Conservation (phyloP, 2,113 vertebrate species). For the Leptodactylus fuscus region DNA sequence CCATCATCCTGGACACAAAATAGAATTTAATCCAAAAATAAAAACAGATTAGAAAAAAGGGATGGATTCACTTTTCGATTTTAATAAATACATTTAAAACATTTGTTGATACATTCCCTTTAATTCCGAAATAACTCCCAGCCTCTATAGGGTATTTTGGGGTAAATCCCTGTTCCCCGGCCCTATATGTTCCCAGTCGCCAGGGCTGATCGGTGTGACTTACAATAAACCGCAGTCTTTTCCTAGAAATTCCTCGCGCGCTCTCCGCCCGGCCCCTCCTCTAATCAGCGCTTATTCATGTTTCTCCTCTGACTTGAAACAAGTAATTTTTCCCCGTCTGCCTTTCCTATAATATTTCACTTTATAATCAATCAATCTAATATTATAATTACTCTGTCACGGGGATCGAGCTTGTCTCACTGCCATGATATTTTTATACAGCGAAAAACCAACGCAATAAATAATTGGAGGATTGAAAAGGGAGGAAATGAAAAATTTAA, state of each 20-base stretch:
- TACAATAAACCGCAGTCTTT: neutral
- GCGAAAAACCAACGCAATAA: constrained; percentile 16
- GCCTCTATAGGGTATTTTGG: too few species aligned
- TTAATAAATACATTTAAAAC: too few species aligned
- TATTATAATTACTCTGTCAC: constrained; percentile 56
- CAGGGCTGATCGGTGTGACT: neutral
- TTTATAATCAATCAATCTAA: constrained; percentile 56
- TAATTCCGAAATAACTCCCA: neutral
- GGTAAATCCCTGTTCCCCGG: too few species aligned
- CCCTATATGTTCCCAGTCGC: too few species aligned
- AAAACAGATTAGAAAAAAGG: too few species aligned
- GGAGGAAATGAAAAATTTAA: neutral
- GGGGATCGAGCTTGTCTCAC: neutral
- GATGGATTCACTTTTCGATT: too few species aligned
- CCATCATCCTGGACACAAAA: too few species aligned
- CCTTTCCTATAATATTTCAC: constrained; percentile 44
- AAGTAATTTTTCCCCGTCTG: constrained; percentile 35
- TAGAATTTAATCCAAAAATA: too few species aligned
- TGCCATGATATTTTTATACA: constrained; percentile 37
- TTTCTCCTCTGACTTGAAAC: constrained; percentile 18
- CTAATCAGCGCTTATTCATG: constrained; percentile 37
- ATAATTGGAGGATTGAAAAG: constrained; percentile 10
- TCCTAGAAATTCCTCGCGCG: neutral
- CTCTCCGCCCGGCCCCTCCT: neutral
- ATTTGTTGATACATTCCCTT: too few species aligned